These are phyloP conservation scores for Protula sp. DNA, from an alignment of 2,888 invertebrate species.

Conservation along the genomic window DNA sequence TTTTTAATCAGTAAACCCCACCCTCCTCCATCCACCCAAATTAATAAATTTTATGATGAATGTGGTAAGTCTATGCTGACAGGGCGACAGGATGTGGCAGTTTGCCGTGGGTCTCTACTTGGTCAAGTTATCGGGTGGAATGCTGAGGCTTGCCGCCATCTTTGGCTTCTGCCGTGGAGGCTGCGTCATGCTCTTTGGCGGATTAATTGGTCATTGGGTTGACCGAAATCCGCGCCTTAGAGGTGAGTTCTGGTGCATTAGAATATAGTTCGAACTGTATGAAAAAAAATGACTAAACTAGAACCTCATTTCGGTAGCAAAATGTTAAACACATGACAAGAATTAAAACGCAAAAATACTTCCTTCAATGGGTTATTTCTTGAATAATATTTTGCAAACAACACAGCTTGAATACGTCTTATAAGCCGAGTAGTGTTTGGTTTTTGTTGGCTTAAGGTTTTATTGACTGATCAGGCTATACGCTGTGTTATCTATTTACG, in stretches of 20 bases:
- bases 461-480: no score
- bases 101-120: slow-evolving; percentile 58
- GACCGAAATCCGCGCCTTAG: slow-evolving; percentile 54
- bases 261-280: no score
- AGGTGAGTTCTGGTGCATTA: slow-evolving; percentile 38
- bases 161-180: slow-evolving; percentile 55
- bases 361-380: neutral
- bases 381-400: no score
- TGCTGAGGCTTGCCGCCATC: slow-evolving; percentile 54
- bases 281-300: no score
- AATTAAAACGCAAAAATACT: neutral
- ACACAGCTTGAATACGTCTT: no score
- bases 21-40: neutral
- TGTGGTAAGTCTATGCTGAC: no score
- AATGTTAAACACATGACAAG: no score
- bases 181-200: slow-evolving; percentile 55
- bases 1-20: neutral
- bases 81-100: slow-evolving; percentile 59
- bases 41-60: no score
- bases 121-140: slow-evolving; percentile 50
- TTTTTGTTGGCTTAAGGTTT: no score
- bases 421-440: no score
- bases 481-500: no score
- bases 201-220: slow-evolving; percentile 56
- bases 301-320: no score